Evolutionary conservation across 2,797 vertebrate species (phyloP), one percentile per base, ranked within the genome.

Genomic region (Gephyroberyx darwinii): DNA sequence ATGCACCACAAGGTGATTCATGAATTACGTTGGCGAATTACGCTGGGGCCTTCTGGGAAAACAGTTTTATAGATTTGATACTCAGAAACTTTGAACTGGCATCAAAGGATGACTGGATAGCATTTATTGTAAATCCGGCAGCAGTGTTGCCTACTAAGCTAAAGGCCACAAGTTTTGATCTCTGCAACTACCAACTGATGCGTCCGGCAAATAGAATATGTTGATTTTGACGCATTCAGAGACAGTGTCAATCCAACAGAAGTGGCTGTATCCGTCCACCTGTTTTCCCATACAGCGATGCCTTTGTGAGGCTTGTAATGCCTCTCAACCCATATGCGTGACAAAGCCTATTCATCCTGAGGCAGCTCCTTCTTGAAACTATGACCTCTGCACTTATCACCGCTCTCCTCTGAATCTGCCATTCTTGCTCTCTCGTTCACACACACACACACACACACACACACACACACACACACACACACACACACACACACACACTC

Each of bases 1-100:
- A 83, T 86, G 71, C 69, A 20, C 71, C 19, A 73, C 51, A 66
- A 81, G 65, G 68, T 84, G 77, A 89, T 90, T 83, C 83, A 88
- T 89, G 86, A 84, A 85, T 86, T 85, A 91, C 86, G 80, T 71
- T 85, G 86, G 86, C 80, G 63, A 71, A 84, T 79, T 72, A 64
- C 1, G 26, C 70, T 41, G 58, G 51, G 85, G 74, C 69, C 78
- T 89, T 88, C 81, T 84, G 84, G 84, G 89, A 89, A 91, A 84
- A 89, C 77, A 56, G 50, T 84, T 81, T 82, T 80, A 82, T 75
- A 79, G 69, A 81, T 60, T 4, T 5, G n/a, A 19, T 35, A 35
- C 33, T 35, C n/a, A 81, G 71, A 83, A 85, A 82, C 61, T 75
- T 68, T 35, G 66, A 83, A 48, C 39, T 60, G 48, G 80, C 70